Conservation (phyloP, 2,113 vertebrate species). For the Sula dactylatra region DNA sequence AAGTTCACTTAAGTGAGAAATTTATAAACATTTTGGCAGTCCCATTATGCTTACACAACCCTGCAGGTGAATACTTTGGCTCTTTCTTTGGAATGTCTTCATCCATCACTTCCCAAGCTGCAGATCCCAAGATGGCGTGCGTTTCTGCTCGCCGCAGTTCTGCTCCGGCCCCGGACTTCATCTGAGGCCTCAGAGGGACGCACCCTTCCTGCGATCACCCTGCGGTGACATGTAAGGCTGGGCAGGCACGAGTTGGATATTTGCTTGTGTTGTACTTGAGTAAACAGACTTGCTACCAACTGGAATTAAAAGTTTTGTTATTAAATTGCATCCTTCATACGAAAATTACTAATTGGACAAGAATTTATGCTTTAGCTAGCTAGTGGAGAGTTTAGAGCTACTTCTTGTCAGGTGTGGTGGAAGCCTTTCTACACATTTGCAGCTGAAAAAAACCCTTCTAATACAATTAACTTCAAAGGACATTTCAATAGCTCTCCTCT, state of each 20-base stretch:
- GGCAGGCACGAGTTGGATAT: fast-evolving
- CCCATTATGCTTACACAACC: background rate
- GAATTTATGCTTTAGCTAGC: background rate
- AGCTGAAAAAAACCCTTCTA: background rate
- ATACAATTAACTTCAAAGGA: background rate
- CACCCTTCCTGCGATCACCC: fast-evolving
- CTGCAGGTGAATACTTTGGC: background rate
- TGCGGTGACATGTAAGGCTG: fast-evolving
- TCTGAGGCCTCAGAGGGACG: background rate
- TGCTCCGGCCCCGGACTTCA: background rate
- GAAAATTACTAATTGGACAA: background rate
- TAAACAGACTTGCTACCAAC: background rate
- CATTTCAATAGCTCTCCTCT: background rate
- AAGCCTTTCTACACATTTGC: background rate
- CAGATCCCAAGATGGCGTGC: no score
- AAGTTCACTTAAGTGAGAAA: background rate
- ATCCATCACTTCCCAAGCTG: background rate
- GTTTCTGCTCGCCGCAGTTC: background rate
- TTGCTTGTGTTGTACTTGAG: fast-evolving
- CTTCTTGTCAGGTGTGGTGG: background rate
- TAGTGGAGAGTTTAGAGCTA: background rate
- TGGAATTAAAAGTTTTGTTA: background rate
- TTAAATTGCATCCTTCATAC: background rate
- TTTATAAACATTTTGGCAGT: background rate
- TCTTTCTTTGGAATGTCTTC: background rate